Evolutionary conservation across 1,140 invertebrate genomes (phyloP), one percentile per base, ranked within the genome.

Genomic region (Portunus trituberculatus): DNA sequence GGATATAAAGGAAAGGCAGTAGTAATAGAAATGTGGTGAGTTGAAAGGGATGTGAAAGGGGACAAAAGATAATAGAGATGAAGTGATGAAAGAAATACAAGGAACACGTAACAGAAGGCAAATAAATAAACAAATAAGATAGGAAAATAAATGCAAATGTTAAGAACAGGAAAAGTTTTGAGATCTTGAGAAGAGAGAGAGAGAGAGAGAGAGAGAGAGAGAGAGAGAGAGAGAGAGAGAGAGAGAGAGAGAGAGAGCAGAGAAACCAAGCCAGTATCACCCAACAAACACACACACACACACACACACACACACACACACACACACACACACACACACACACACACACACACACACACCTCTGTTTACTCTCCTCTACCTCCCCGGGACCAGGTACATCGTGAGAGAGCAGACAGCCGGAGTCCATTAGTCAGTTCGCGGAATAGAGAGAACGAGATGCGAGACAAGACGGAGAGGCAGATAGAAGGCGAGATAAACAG

Each of bases 381-480:
- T 76, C 67, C 67, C 67, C 16, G n/a, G 8, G 16, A 76, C 67
- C 52, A 59, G 52, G 67, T 76, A 76, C 67, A n/a, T 76, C 67
- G 67, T 76, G 67, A 76, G 67, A 76, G 67, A 76, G 67, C 67
- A 76, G 67, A 76, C 67, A 76, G 67, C 67, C 67, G 67, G 20
- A 76, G 67, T 76, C 67, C 67, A 76, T 76, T 76, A 76, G 67
- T 76, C 67, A 76, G 67, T 76, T n/a, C 67, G 67, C 67, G 67
- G 67, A 76, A 76, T 76, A 76, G 12, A 76, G 20, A 76, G 67
- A 76, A 76, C 67, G 67, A 76, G 67, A 76, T 76, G 67, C 67
- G 20, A n/a, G 67, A 76, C 67, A 76, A 12, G 67, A n/a, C 67
- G 25, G 20, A 76, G n/a, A 25, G 67, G 67, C 67, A 76, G 67